A percentile compares a stretch with the other conserved stretches of the same genome.
phyloP scores from a whole-genome alignment of 2,113 vertebrate species.

The Triplophysa dalaica region DNA sequence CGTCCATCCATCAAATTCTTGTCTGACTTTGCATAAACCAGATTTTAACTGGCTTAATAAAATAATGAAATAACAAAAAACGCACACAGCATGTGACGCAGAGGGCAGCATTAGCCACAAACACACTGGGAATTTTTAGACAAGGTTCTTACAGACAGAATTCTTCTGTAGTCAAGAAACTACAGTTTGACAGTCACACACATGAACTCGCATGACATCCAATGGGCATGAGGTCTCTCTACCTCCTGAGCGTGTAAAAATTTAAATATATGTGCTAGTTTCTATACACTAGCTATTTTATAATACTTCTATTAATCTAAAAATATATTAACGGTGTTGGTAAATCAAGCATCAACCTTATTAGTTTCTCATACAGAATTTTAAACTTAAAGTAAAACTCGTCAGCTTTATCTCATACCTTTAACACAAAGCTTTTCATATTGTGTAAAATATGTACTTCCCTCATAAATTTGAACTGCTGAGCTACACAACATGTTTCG shows the following conservation, averaged over 20 bases:
- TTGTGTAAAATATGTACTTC: neutral
- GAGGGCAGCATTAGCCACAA: constrained; percentile 11
- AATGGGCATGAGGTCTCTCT: constrained; percentile 47
- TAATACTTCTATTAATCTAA: no score
- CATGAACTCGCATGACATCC: constrained; percentile 24
- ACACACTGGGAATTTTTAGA: constrained; percentile 29
- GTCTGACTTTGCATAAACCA: constrained; percentile 39
- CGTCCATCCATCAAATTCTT: neutral
- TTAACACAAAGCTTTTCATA: neutral
- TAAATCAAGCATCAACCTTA: neutral
- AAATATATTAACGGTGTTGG: neutral
- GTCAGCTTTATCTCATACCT: no score
- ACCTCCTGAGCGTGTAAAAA: constrained; percentile 8
- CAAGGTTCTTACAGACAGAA: constrained; percentile 6
- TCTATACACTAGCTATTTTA: no score
- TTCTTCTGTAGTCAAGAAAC: neutral
- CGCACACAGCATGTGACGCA: constrained; percentile 23
- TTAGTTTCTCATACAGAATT: neutral
- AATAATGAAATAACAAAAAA: constrained; percentile 9
- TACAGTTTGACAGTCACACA: constrained; percentile 11
- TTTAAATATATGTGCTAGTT: no score
- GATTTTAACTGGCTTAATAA: constrained; percentile 31
- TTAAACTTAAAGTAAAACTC: no score
- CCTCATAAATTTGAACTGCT: constrained; percentile 19
- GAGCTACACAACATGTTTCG: constrained; percentile 23